Base-by-base conservation (phyloP, 2,888 invertebrate genomes). In the Cremastinae sp. region DNA sequence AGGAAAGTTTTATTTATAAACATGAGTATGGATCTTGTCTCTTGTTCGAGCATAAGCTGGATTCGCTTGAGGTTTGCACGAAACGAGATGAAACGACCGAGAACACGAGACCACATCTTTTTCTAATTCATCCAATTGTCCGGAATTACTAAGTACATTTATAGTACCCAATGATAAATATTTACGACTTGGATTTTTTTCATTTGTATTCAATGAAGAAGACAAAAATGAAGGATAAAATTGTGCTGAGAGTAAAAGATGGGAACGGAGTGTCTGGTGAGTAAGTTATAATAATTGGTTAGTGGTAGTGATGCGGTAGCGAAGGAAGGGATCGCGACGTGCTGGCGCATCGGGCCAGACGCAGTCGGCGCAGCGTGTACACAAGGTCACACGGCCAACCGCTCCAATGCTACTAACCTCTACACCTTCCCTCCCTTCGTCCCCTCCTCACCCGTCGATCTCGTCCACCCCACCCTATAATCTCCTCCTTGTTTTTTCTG, bases 311-410 rank as follows among this genome's bases (percentile, higher is more conserved):
- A 12, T 35, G 56, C 20, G 59, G 51, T 39, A 20, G 43, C 18
- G 58, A 58, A 3, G 28, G 41, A 61, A 51, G 14, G 61, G 58
- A 56, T 47, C 56, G 58, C 74, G 68, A 64, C 59, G 45, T 16
- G 66, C 39, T 65, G 76, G 79, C 78, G 76, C 73, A 79, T 78
- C 77, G 41, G 64, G 58, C 81, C 82, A 81, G 82, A 80, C 84
- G 82, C 80, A 78, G 79, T 79, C 77, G 78, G 69, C 83, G 84
- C 85, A 85, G 84, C 85, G 85, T 83, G 79, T 83, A 83, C 83
- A 83, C 88, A 89, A 89, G 89, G 88, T 88, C 87, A 88, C 83
- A 83, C 86, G 88, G 88, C 87, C 87, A 70, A 78, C 82, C 85
- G 87, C 85, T 83, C 87, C 87, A 75, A 76, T 80, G 80, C 75